Base-by-base conservation (phyloP, 2,797 vertebrate species). In the Gymnothorax javanicus region DNA sequence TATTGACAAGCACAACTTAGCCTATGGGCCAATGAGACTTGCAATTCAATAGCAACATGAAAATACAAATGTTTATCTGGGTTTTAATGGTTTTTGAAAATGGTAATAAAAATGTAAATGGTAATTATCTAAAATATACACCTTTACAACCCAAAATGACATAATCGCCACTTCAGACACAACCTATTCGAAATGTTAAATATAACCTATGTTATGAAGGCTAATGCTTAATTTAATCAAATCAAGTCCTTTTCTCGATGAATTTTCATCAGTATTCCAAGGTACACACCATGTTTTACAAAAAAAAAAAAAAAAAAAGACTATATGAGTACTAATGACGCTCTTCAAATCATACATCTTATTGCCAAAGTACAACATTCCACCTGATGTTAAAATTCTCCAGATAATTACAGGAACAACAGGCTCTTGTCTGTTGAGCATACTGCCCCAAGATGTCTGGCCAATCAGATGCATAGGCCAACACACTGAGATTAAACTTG, bases 331-430 rank as follows among this genome's bases (percentile, higher is more conserved):
- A 11, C 11, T 69, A 84, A n/a, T 57, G 54, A 81, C 25, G n/a
- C 54, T 50, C 13, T 88, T 81, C 52, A 69, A 79, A 86, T 59
- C 73, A 82, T 62, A 20, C 56, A 33, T 85, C 88, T 84, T 60
- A 20, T n/a, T 25, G 64, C 54, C 67, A 71, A 88, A 87, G n/a
- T 15, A 33, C 54, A 52, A 50, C 33, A 81, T 64, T 52, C 83
- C 84, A 59, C 83, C 71, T 60, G 84, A 86, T 52, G 71, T 59
- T 58, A 81, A 81, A 85, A 86, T 52, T 27, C 23, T 25, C 50
- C 33, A 84, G 73, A 62, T 43, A 27, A 57, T 77, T 54, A 64
- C 84, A 84, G 57, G 2, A 86, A 82, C 79, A 73, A 62, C 71
- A 69, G 43, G 27, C 25, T 52, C 33, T 50, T 64, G 62, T 84